Evolutionary conservation across 1,140 invertebrate genomes (phyloP).

Genomic region (Halesus radiatus): DNA sequence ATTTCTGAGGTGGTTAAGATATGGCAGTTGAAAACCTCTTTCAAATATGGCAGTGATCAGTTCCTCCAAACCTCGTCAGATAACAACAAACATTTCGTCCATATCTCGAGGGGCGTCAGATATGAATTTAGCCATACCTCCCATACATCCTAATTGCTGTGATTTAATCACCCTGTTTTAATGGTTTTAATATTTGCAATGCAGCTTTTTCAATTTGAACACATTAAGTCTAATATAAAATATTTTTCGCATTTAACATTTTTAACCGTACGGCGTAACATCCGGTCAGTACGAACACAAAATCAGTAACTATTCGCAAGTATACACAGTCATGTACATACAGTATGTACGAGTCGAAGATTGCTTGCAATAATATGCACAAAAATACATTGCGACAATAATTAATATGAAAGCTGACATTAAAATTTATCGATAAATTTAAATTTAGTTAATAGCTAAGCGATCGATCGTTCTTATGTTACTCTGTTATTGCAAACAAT

Average conservation of each 20-base stretch:
- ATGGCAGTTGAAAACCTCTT: background rate
- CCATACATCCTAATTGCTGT: too few species aligned
- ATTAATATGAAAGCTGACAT: background rate
- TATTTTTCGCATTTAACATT: slow-evolving; percentile 8
- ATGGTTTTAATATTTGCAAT: background rate
- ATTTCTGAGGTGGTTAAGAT: too few species aligned
- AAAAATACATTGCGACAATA: background rate
- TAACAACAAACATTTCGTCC: too few species aligned
- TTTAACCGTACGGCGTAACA: background rate
- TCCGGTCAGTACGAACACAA: slow-evolving; percentile 7
- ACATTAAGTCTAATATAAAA: slow-evolving; percentile 20
- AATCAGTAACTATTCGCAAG: slow-evolving; percentile 28
- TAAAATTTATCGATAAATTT: background rate
- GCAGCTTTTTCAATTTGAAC: slow-evolving; percentile 11
- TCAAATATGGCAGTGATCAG: background rate
- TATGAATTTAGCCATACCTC: too few species aligned
- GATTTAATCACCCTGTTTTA: background rate
- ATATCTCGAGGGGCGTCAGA: too few species aligned
- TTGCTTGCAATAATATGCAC: background rate
- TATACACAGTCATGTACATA: slow-evolving; percentile 18
- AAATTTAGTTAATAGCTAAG: slow-evolving; percentile 6
- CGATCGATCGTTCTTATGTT: background rate
- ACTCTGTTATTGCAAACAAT: background rate
- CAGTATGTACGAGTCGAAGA: background rate
- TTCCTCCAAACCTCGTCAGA: too few species aligned